A percentile compares a stretch with the other conserved stretches of the same genome.
Evolutionary conservation across 2,113 vertebrate genomes (phyloP).

Genomic region (Eleginops maclovinus): DNA sequence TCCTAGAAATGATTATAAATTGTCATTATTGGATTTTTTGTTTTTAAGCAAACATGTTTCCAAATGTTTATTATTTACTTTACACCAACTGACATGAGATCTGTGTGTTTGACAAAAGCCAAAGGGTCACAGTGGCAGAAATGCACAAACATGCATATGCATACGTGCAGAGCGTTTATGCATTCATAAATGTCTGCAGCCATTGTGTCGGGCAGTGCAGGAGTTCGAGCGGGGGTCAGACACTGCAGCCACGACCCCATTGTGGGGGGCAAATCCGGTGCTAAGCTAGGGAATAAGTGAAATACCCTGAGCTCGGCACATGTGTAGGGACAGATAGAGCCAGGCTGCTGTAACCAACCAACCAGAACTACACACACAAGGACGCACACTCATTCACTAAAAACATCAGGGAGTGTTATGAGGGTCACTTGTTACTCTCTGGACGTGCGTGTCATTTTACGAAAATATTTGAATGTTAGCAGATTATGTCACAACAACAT

Average conservation of each 20-base stretch:
- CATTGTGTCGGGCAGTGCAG: constrained; percentile 64
- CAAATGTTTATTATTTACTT: background rate
- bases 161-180: constrained; percentile 14
- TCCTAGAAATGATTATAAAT: background rate
- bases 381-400: constrained; percentile 44
- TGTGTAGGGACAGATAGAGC: constrained; percentile 71
- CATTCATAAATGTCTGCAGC: constrained; percentile 28
- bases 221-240: constrained; percentile 89
- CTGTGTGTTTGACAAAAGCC: background rate
- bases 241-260: constrained; percentile 85
- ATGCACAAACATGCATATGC: constrained; percentile 11
- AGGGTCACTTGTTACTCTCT: constrained; percentile 1
- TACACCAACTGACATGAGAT: background rate
- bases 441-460: background rate
- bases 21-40: background rate
- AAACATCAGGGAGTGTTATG: constrained; percentile 17
- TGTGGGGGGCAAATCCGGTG: constrained; percentile 90
- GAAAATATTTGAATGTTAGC: background rate
- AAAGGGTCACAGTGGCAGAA: constrained; percentile 1
- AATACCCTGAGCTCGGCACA: constrained; percentile 90
- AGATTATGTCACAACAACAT: constrained; percentile 2
- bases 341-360: constrained; percentile 24
- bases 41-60: background rate
- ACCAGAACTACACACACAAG: background rate
- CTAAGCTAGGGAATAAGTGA: constrained; percentile 90